Base-by-base conservation (phyloP, 2,113 vertebrate species). In the Fulica atra region DNA sequence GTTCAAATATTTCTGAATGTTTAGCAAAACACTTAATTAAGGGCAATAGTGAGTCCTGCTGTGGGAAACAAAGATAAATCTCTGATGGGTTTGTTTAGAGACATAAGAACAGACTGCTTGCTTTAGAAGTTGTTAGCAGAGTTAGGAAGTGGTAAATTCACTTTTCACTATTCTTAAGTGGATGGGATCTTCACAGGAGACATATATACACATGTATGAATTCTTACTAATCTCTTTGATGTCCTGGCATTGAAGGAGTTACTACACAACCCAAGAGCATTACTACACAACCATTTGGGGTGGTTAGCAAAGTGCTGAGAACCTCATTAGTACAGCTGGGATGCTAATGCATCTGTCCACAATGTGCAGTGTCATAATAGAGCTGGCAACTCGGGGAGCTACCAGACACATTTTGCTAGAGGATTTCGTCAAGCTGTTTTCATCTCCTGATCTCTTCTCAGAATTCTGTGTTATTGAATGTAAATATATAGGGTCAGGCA, bases 151-250 rank as follows among this genome's bases (percentile, higher is more conserved):
- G 4, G 2, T 9, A 36, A 80, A 33, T 56, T 46, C 13, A 28
- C 5, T 81, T 61, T 48, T 25, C 13, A 6, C 3, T 77, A 1
- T 21, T 54, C 33, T 42, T 29, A 54, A 1, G 13, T 9, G 64
- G 7, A 29, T 25, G 15, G 4, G 17, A 14, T 33, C 7, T 68
- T 72, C 56, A 56, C 13, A 24, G 35, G n/a, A 61, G n/a, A 38
- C 4, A 12, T 10, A 10, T 5, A 3, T 23, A 13, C 17, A 64
- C 0, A 1, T 7, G 12, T 7, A 3, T 3, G 24, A 65, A 53
- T 73, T 56, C 31, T 23, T 29, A 31, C 8, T 50, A 16, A 13
- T 57, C 31, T 73, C 6, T 53, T 38, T 16, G 17, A 21, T 3
- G 11, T 70, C 31, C 35, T 61, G 40, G 31, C 11, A 0, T 29